phyloP scores from a whole-genome alignment of 2,888 invertebrate genomes.

The Cybosia mesomella region DNA sequence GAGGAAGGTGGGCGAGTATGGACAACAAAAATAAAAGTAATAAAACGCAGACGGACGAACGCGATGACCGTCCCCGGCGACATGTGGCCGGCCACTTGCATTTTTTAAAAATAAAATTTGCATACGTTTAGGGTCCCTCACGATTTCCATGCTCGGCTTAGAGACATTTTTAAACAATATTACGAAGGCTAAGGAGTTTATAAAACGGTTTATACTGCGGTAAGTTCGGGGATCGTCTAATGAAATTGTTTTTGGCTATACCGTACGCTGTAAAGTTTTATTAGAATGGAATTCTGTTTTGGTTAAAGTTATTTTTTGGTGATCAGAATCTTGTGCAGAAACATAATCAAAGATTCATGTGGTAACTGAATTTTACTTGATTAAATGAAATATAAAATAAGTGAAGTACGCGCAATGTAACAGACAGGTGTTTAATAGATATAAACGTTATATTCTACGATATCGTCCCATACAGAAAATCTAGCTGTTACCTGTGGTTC shows the following conservation, averaged over 20 bases:
- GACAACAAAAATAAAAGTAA: slow-evolving; percentile 66
- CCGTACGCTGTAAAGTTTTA: slow-evolving; percentile 52
- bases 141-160: slow-evolving; percentile 44
- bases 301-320: slow-evolving; percentile 41
- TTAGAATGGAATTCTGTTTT: slow-evolving; percentile 47
- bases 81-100: slow-evolving; percentile 82
- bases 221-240: slow-evolving; percentile 60
- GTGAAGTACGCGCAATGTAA: neutral
- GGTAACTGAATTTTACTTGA: slow-evolving; percentile 24
- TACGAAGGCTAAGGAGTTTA: slow-evolving; percentile 54
- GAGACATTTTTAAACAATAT: slow-evolving; percentile 59
- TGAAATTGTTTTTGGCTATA: slow-evolving; percentile 68
- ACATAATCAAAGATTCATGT: slow-evolving; percentile 23
- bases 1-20: slow-evolving; percentile 63
- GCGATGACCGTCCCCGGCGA: slow-evolving; percentile 62
- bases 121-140: slow-evolving; percentile 74
- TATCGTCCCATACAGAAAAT: no score
- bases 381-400: neutral
- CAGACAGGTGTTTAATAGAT: no score
- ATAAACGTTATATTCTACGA: no score
- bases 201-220: slow-evolving; percentile 53
- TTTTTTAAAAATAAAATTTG: slow-evolving; percentile 84
- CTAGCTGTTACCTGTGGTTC: no score
- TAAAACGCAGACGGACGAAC: slow-evolving; percentile 60
- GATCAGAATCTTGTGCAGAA: slow-evolving; percentile 34